These are phyloP conservation scores for Polylopha cassiicola DNA, from an alignment of 2,888 invertebrate species.

Conservation along the genomic window DNA sequence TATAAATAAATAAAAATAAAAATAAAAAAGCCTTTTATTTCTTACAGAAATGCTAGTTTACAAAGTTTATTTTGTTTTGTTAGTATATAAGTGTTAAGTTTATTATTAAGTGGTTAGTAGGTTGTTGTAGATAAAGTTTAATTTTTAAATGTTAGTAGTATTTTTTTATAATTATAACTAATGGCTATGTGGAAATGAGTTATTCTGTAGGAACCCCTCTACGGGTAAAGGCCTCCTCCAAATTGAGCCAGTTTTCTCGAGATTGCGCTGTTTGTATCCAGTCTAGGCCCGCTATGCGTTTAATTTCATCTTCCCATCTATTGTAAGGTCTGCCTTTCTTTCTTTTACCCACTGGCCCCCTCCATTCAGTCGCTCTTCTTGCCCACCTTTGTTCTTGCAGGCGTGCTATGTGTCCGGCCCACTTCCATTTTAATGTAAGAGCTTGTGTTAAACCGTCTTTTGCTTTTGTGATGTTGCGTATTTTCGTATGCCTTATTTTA, in stretches of 20 bases:
- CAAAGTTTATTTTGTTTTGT: too few species aligned
- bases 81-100: too few species aligned
- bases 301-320: constrained; percentile 18
- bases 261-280: constrained; percentile 16
- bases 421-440: constrained; percentile 15
- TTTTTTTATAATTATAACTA: too few species aligned
- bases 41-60: too few species aligned
- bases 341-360: constrained; percentile 13
- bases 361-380: constrained; percentile 15
- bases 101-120: too few species aligned
- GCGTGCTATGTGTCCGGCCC: constrained; percentile 17
- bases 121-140: too few species aligned
- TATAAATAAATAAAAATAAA: too few species aligned
- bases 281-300: constrained; percentile 12
- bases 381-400: constrained; percentile 17
- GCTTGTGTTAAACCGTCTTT: constrained; percentile 13
- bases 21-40: too few species aligned
- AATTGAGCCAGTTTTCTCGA: constrained; percentile 13
- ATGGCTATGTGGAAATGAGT: too few species aligned
- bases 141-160: too few species aligned
- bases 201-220: too few species aligned
- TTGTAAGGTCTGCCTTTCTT: constrained; percentile 13
- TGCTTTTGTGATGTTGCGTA: constrained; percentile 12
- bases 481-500: constrained; percentile 12
- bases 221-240: too few species aligned